phyloP scores from a whole-genome alignment of 1,140 invertebrate genomes.

The Homalodisca vitripennis region DNA sequence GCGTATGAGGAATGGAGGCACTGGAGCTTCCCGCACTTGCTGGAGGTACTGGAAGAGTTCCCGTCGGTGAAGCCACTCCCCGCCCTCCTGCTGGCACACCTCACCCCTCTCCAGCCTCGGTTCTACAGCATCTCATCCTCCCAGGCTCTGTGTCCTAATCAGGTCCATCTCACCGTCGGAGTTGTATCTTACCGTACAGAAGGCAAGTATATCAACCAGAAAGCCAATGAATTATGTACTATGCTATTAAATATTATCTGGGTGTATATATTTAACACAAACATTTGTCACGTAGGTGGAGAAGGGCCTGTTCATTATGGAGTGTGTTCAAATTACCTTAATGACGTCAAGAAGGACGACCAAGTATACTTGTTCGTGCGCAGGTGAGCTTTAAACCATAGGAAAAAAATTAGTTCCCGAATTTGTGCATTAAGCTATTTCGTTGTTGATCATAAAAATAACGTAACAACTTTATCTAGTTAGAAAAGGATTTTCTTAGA shows the following conservation, averaged over 20 bases:
- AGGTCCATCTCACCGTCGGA: conserved; percentile 89
- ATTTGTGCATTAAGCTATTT: no score
- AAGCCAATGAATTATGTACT: not conserved
- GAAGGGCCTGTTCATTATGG: conserved; percentile 82
- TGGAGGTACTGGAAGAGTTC: conserved; percentile 88
- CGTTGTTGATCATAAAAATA: no score
- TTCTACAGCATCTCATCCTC: conserved; percentile 96
- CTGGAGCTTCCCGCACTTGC: conserved; percentile 78
- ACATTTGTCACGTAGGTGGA: conserved; percentile 58
- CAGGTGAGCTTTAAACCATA: conserved; percentile 69
- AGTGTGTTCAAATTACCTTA: conserved; percentile 91
- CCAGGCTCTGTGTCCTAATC: conserved; percentile 67
- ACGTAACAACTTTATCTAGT: no score
- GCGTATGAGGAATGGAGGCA: conserved; percentile 95
- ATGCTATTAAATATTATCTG: no score
- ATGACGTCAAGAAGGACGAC: conserved; percentile 66
- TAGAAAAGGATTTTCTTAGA: no score
- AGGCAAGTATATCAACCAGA: conserved; percentile 52
- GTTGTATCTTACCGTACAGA: conserved; percentile 85
- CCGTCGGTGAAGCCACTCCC: conserved; percentile 79
- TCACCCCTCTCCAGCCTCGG: conserved; percentile 87
- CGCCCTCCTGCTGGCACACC: conserved; percentile 76
- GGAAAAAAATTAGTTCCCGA: no score
- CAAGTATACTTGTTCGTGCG: conserved; percentile 77
- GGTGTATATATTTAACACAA: no score